phyloP scores from a whole-genome alignment of 1,140 invertebrate genomes.

The Microplitis mediator region DNA sequence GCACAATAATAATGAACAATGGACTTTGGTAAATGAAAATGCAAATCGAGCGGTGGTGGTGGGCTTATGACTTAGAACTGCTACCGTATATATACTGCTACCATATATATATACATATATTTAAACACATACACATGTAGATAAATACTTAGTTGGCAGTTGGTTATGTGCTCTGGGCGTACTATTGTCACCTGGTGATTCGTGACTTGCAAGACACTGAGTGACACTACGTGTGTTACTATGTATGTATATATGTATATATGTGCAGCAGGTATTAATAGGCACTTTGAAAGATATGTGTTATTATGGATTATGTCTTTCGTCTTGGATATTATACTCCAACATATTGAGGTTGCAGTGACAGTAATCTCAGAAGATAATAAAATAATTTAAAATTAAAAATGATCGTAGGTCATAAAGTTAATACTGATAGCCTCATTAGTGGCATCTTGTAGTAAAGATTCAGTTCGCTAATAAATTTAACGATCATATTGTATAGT shows the following conservation, averaged over 20 bases:
- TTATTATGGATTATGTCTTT: background rate
- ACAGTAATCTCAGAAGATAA: background rate
- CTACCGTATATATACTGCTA: too few relatives aligned
- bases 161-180: background rate
- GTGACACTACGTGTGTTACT: background rate
- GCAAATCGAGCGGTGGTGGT: background rate
- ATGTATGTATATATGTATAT: background rate
- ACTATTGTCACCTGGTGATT: slow-evolving; percentile 9
- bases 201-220: slow-evolving; percentile 1
- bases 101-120: too few relatives aligned
- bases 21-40: slow-evolving; percentile 13
- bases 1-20: slow-evolving; percentile 19
- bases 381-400: too few relatives aligned
- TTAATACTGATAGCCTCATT: too few relatives aligned
- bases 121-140: too few relatives aligned
- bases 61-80: background rate
- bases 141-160: background rate
- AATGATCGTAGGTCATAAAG: too few relatives aligned
- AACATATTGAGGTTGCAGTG: background rate
- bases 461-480: too few relatives aligned
- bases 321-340: background rate
- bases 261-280: background rate
- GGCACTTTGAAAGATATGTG: slow-evolving; percentile 1
- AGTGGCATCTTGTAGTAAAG: too few relatives aligned
- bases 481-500: too few relatives aligned